Evolutionary conservation across 2,113 vertebrate species (phyloP).

Genomic region (Tyto alba): DNA sequence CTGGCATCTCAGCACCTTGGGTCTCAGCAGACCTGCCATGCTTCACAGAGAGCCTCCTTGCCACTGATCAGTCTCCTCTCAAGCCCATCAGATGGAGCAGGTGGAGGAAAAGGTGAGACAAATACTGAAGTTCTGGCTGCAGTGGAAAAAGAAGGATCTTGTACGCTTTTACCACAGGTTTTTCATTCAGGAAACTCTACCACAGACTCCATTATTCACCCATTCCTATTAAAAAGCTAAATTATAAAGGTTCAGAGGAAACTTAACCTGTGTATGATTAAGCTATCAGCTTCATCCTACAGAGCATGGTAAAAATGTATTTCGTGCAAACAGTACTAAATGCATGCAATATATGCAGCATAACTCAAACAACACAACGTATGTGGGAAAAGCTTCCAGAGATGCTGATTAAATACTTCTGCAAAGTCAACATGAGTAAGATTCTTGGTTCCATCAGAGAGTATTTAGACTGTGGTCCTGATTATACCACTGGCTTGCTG

Average conservation of each 20-base stretch:
- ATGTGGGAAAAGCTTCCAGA: neutral
- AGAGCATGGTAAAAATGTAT: neutral
- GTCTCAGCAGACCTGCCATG: neutral
- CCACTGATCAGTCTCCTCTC: neutral
- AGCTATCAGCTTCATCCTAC: neutral
- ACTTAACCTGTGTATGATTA: neutral
- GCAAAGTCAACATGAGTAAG: neutral
- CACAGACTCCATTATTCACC: neutral
- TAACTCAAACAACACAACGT: neutral
- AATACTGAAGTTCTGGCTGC: neutral
- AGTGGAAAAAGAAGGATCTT: neutral
- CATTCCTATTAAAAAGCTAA: neutral
- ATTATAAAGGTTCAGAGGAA: neutral
- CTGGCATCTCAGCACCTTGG: neutral
- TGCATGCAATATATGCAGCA: rapidly evolving
- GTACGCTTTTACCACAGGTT: neutral
- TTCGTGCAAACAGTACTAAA: neutral
- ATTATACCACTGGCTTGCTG: neutral
- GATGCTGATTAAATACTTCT: neutral
- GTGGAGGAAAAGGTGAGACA: neutral
- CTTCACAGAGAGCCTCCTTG: neutral
- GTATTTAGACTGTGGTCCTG: neutral
- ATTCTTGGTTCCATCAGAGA: neutral
- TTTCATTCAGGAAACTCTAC: neutral
- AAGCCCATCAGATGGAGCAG: neutral